These are phyloP conservation scores for Drosophila demipolita DNA, from an alignment of 2,888 invertebrate species.

Conservation along the genomic window DNA sequence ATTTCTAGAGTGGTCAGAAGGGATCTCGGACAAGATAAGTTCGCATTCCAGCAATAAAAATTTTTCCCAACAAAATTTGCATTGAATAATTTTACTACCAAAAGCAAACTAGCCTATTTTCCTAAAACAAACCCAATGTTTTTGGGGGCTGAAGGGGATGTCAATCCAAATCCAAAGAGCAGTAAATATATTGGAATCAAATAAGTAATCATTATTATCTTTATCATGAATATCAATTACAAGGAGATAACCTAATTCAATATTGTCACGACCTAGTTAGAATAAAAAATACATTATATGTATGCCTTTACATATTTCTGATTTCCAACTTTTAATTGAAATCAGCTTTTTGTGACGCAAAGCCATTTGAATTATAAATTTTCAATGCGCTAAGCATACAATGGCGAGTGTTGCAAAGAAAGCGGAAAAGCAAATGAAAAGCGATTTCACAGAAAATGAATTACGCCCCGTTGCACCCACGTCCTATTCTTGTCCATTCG, in stretches of 20 bases:
- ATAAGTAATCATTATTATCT: neutral
- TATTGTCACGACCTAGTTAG: neutral
- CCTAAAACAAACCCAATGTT: neutral
- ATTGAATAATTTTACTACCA: neutral
- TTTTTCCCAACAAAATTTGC: too few relatives aligned
- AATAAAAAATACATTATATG: neutral
- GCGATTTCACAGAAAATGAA: slow-evolving; percentile 45
- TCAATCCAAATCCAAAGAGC: slow-evolving; percentile 30
- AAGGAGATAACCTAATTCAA: neutral
- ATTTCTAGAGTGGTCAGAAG: neutral
- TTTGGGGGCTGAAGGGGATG: slow-evolving; percentile 9
- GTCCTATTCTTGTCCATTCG: slow-evolving; percentile 9
- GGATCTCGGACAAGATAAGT: neutral
- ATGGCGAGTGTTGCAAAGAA: slow-evolving; percentile 14
- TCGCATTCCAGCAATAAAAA: neutral
- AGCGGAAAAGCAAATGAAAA: slow-evolving; percentile 6
- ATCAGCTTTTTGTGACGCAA: slow-evolving; percentile 35
- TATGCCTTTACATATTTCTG: neutral
- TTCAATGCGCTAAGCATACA: slow-evolving; percentile 12
- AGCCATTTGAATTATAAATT: slow-evolving; percentile 37
- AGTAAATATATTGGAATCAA: slow-evolving; percentile 45
- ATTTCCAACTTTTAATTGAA: slow-evolving; percentile 24
- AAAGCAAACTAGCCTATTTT: neutral
- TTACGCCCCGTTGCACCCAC: slow-evolving; percentile 52
- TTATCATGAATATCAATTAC: neutral